These are phyloP conservation scores for Cotesia congregata DNA, from an alignment of 2,888 invertebrate genomes.

Conservation along the genomic window DNA sequence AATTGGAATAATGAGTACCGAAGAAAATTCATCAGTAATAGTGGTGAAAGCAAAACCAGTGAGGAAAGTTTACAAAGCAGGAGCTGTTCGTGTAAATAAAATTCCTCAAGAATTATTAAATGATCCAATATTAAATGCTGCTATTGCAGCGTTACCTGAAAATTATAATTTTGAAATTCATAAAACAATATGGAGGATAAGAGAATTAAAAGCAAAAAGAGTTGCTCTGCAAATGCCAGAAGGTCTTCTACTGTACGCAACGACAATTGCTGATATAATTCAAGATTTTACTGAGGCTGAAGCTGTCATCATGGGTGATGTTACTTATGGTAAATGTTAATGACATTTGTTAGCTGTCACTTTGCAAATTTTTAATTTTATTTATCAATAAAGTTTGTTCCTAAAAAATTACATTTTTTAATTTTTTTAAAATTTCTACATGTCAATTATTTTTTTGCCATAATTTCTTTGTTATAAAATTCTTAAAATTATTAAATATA, in stretches of 20 bases:
- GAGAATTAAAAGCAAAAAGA: constrained; percentile 84
- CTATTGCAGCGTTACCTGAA: constrained; percentile 82
- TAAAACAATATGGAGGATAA: constrained; percentile 97
- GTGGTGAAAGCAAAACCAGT: constrained; percentile 85
- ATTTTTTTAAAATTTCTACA: background rate
- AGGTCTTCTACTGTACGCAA: constrained; percentile 92
- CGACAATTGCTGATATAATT: constrained; percentile 93
- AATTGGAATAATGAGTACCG: constrained; percentile 52
- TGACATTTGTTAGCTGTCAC: too few relatives aligned
- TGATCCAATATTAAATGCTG: constrained; percentile 80
- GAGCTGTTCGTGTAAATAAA: constrained; percentile 79
- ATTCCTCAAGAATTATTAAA: constrained; percentile 85
- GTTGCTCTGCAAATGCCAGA: constrained; percentile 98
- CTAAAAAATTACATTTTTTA: background rate
- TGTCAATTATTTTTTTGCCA: background rate
- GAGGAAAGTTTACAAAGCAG: constrained; percentile 83
- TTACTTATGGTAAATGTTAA: constrained; percentile 83
- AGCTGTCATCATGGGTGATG: constrained; percentile 97
- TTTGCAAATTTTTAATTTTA: too few relatives aligned
- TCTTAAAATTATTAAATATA: too few relatives aligned
- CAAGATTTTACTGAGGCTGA: constrained; percentile 90
- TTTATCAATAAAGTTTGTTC: too few relatives aligned
- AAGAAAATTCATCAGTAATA: constrained; percentile 69
- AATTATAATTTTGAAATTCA: constrained; percentile 99
- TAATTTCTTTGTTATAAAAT: constrained; percentile 16